phyloP scores from a whole-genome alignment of 1,140 invertebrate species.

The Nasonia longicornis region DNA sequence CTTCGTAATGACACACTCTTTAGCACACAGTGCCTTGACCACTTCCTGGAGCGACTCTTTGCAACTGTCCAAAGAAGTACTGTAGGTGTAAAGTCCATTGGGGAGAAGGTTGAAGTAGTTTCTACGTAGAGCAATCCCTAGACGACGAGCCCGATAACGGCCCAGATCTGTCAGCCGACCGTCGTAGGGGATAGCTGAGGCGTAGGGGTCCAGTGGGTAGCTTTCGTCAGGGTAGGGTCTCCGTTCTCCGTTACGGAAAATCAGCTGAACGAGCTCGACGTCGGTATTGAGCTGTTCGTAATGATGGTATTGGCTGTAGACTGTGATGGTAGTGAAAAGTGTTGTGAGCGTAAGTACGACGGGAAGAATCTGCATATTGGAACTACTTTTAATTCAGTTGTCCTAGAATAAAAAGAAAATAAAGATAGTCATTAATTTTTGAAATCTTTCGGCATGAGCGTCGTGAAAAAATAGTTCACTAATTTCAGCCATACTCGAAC shows the following conservation, averaged over 20 bases:
- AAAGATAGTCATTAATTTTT: no score
- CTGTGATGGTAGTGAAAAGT: no score
- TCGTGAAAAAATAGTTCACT: no score
- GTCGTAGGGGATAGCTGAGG: background rate
- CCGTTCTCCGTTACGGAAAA: conserved; percentile 25
- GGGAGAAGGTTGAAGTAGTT: background rate
- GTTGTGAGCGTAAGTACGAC: no score
- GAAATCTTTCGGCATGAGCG: no score
- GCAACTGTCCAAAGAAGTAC: background rate
- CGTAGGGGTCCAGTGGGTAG: conserved; percentile 1
- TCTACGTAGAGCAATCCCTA: background rate
- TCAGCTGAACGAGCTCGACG: conserved; percentile 30
- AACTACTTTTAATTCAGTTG: no score
- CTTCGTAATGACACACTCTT: background rate
- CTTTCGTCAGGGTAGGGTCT: background rate
- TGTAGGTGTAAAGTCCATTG: background rate
- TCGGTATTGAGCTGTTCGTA: background rate
- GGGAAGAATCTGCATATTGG: no score
- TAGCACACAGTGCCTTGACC: background rate
- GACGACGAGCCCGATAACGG: background rate
- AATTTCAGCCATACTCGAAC: no score
- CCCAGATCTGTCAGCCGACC: conserved; percentile 19
- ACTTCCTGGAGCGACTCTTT: background rate
- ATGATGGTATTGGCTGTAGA: background rate
- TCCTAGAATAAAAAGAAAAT: no score